Evolutionary conservation across 2,113 vertebrate genomes (phyloP).

Genomic region (Deroptyus accipitrinus): DNA sequence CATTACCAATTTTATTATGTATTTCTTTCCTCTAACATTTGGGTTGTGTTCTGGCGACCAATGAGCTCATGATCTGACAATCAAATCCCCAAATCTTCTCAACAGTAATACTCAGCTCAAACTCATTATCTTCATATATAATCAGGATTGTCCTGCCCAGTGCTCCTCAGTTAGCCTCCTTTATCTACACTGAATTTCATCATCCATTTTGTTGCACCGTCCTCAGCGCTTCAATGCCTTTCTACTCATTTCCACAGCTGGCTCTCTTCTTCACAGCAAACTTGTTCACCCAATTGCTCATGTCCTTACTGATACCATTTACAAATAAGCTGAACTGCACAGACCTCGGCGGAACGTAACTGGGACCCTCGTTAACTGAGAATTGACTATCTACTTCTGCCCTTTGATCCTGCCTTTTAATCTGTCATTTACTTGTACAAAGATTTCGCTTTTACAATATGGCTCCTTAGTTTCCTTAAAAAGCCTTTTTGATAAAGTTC

Average conservation of each 20-base stretch:
- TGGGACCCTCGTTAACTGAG: not conserved
- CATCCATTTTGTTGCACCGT: not conserved
- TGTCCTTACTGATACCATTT: not conserved
- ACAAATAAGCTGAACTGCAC: accelerated
- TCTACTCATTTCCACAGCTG: not conserved
- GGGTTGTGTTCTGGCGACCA: not conserved
- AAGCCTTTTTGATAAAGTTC: not conserved
- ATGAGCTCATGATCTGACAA: not conserved
- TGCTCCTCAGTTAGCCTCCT: not conserved
- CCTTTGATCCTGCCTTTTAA: not conserved
- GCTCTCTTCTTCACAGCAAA: not conserved
- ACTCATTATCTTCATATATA: not conserved
- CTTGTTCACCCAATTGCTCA: not conserved
- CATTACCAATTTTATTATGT: not conserved
- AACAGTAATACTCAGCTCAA: not conserved
- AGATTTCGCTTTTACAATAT: not conserved
- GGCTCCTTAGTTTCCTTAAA: not conserved
- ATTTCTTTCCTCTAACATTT: not conserved
- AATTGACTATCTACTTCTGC: not conserved
- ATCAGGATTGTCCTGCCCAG: not conserved
- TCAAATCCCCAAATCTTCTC: not conserved
- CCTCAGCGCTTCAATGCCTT: not conserved
- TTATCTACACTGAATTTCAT: not conserved
- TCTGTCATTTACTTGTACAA: not conserved
- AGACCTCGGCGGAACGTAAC: not conserved